Evolutionary conservation across 2,888 invertebrate genomes (phyloP).

Genomic region (Atrina japonica): DNA sequence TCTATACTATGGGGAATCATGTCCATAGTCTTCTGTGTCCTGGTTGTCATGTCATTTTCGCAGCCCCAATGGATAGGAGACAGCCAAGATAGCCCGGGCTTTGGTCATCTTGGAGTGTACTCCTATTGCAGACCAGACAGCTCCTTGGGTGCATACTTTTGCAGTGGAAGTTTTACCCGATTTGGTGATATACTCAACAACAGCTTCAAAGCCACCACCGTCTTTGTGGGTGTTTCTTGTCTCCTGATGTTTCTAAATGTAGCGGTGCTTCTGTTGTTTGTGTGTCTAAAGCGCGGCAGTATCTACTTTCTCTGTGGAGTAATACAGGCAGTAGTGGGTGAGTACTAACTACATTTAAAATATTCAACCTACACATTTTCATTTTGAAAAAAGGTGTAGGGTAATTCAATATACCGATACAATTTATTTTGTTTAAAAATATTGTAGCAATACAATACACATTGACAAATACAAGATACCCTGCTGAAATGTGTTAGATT

Average conservation of each 20-base stretch:
- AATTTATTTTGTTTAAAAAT: too few relatives aligned
- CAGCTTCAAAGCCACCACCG: conserved; percentile 92
- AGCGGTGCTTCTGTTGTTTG: conserved; percentile 92
- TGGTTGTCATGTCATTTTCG: conserved; percentile 95
- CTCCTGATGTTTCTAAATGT: conserved; percentile 91
- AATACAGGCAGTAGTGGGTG: conserved; percentile 96
- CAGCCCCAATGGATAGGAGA: conserved; percentile 86
- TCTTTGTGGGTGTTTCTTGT: conserved; percentile 92
- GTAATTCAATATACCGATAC: too few relatives aligned
- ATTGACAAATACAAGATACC: too few relatives aligned
- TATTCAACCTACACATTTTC: too few relatives aligned
- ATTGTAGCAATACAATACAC: too few relatives aligned
- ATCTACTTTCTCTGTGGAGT: conserved; percentile 96
- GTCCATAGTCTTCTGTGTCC: conserved; percentile 97
- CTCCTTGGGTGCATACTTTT: conserved; percentile 77
- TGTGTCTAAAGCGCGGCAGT: conserved; percentile 94
- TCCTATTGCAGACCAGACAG: conserved; percentile 85
- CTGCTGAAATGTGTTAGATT: too few relatives aligned
- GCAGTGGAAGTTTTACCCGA: conserved; percentile 87
- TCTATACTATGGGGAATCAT: conserved; percentile 98
- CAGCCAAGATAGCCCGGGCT: conserved; percentile 82
- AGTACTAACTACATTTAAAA: too few relatives aligned
- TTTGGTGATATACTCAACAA: conserved; percentile 90
- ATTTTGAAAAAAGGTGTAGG: too few relatives aligned
- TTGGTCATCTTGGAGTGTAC: conserved; percentile 96